Conservation (phyloP, 2,113 vertebrate species). For the Nycticryphes semicollaris region DNA sequence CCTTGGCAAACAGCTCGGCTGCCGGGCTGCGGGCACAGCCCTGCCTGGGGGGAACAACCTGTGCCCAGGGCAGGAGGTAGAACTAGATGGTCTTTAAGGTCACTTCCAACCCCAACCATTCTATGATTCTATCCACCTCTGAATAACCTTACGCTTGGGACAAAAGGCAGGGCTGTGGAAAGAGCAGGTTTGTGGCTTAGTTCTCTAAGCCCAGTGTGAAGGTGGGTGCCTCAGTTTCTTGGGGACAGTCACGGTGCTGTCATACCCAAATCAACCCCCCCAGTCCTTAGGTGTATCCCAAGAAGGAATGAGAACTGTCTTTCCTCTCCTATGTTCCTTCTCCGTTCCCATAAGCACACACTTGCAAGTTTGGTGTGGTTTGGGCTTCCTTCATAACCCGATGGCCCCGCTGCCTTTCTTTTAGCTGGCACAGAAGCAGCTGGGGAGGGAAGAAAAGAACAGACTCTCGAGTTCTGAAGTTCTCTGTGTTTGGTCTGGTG, state of each 20-base stretch:
- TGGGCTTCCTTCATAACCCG: background rate
- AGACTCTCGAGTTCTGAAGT: background rate
- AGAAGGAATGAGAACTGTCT: background rate
- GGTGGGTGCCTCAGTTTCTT: background rate
- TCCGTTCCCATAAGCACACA: background rate
- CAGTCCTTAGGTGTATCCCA: background rate
- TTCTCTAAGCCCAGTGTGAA: background rate
- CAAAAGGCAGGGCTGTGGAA: background rate
- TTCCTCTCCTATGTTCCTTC: background rate
- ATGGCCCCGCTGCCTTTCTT: background rate
- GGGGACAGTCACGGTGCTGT: background rate
- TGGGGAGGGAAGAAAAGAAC: background rate
- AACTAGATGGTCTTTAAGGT: background rate
- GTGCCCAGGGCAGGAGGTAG: background rate
- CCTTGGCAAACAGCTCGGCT: background rate
- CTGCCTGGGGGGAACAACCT: background rate
- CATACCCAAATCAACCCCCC: background rate
- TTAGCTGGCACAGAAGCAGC: background rate
- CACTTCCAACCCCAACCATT: background rate
- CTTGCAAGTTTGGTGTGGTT: background rate
- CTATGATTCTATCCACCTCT: background rate
- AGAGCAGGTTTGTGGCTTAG: background rate
- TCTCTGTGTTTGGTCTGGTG: background rate
- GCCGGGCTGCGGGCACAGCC: accelerated
- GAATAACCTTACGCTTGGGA: accelerated